A percentile compares a stretch with the other conserved stretches of the same genome.
phyloP scores from a whole-genome alignment of 2,888 invertebrate genomes.

The Oligia fasciuncula region DNA sequence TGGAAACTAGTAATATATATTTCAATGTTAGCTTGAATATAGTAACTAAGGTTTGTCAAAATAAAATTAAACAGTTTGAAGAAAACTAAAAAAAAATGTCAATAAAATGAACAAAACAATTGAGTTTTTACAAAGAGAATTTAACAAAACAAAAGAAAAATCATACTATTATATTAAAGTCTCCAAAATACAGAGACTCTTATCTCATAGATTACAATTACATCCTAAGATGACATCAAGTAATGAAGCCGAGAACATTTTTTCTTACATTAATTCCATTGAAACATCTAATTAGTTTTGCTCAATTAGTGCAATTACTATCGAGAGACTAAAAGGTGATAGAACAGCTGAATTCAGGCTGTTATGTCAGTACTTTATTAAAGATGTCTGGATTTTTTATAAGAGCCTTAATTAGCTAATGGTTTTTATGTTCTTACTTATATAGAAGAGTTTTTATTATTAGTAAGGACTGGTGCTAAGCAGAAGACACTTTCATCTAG shows the following conservation, averaged over 20 bases:
- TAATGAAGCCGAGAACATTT: conserved; percentile 66
- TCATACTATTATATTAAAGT: not conserved
- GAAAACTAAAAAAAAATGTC: too few relatives aligned
- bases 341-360: conserved; percentile 34
- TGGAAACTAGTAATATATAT: too few relatives aligned
- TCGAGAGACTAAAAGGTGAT: conserved; percentile 58
- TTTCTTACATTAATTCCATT: conserved; percentile 71
- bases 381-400: conserved; percentile 41
- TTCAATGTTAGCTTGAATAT: too few relatives aligned
- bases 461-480: not conserved
- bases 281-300: conserved; percentile 73
- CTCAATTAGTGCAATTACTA: conserved; percentile 79
- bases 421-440: conserved; percentile 11
- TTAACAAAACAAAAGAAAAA: not conserved
- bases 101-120: not conserved
- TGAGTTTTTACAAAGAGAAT: too few relatives aligned
- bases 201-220: conserved; percentile 36
- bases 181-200: not conserved
- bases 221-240: conserved; percentile 54
- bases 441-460: not conserved
- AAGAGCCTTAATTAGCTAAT: conserved; percentile 34
- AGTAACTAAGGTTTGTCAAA: too few relatives aligned
- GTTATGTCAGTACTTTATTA: conserved; percentile 40
- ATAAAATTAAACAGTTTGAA: too few relatives aligned
- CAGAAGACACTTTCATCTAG: not conserved